Conservation (phyloP, 92 coral and sea anemone species). For the Epizoanthus stellaris region DNA sequence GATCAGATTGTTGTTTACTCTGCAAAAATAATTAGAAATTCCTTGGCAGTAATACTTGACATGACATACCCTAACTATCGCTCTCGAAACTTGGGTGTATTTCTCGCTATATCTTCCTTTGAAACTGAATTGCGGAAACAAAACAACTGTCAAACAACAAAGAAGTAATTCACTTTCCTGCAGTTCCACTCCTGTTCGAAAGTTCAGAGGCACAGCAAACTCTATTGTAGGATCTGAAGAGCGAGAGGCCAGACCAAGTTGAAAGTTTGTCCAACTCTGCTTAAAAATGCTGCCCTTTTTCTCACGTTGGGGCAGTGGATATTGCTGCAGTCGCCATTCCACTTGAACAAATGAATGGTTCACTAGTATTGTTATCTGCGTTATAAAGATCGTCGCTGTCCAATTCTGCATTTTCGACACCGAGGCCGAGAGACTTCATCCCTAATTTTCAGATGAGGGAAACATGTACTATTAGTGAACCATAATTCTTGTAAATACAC, state of each 20-base stretch:
- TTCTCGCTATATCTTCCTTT: conserved; percentile 21
- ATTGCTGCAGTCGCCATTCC: background rate
- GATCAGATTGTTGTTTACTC: background rate
- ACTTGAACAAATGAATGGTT: background rate
- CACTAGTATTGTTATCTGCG: background rate
- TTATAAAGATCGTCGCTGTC: background rate
- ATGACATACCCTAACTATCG: background rate
- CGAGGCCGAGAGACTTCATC: background rate
- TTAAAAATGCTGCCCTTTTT: background rate
- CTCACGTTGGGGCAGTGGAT: background rate
- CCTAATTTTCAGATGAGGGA: no score
- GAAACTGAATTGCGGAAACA: conserved; percentile 4
- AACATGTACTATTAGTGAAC: no score
- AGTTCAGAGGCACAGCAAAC: background rate
- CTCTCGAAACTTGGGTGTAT: conserved; percentile 1
- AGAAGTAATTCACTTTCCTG: conserved; percentile 9
- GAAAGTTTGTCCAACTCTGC: background rate
- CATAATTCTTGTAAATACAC: no score
- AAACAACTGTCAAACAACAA: conserved; percentile 1
- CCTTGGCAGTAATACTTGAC: background rate
- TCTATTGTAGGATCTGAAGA: background rate
- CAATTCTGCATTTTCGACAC: background rate
- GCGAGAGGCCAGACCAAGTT: background rate
- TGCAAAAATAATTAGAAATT: conserved; percentile 16
- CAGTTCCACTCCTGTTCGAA: conserved; percentile 13